Conservation (phyloP, 2,797 vertebrate species). For the Gymnoscopelus microlampas region DNA sequence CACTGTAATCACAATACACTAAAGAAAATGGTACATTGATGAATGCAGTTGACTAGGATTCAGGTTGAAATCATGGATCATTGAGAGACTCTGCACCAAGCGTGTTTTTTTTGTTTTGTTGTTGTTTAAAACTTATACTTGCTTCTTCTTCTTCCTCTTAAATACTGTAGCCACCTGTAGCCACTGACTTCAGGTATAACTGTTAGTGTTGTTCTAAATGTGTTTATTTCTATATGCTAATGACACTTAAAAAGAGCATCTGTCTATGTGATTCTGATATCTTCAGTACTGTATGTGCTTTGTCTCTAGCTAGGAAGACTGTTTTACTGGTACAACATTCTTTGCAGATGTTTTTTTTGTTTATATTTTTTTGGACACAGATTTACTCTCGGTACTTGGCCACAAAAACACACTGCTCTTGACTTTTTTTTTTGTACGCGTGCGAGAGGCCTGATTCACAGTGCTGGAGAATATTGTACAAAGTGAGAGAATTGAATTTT, state of each 20-base stretch:
- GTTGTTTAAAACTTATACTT: constrained; percentile 42
- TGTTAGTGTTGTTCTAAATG: constrained; percentile 65
- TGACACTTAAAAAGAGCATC: constrained; percentile 58
- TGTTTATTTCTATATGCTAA: constrained; percentile 55
- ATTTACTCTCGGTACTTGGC: constrained; percentile 61
- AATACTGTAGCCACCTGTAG: constrained; percentile 73
- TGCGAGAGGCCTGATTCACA: constrained; percentile 63
- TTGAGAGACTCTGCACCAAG: constrained; percentile 49
- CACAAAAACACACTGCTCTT: constrained; percentile 24
- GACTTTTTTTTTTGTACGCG: constrained; percentile 62
- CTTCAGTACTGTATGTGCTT: constrained; percentile 73
- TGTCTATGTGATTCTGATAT: constrained; percentile 63
- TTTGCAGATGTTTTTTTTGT: constrained; percentile 46
- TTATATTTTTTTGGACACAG: constrained; percentile 26
- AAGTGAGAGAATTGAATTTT: constrained; percentile 27
- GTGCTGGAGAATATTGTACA: constrained; percentile 70
- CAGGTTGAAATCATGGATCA: constrained; percentile 51
- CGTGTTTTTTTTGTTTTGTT: constrained; percentile 33
- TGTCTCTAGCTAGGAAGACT: constrained; percentile 57
- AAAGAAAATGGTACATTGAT: constrained; percentile 54
- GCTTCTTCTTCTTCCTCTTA: constrained; percentile 53
- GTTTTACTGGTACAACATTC: constrained; percentile 57
- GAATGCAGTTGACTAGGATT: constrained; percentile 55
- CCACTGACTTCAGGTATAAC: constrained; percentile 66
- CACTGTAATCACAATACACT: constrained; percentile 50